Evolutionary conservation across 2,113 vertebrate genomes (phyloP), one percentile per base, ranked within the genome.

Genomic region (Ailuropoda melanoleuca): DNA sequence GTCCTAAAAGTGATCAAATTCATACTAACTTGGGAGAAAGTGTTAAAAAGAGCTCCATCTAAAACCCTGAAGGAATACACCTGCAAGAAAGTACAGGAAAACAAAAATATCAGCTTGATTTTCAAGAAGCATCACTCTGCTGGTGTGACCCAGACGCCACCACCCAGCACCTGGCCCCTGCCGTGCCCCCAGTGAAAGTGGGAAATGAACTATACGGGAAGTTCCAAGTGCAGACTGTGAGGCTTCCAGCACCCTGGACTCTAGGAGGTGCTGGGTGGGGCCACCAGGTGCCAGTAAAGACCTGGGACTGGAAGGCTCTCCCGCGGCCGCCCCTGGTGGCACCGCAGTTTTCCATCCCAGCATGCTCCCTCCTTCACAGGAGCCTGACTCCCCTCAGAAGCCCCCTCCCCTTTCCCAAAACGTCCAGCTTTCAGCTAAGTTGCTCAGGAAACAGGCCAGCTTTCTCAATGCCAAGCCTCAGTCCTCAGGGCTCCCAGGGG

Each of bases 401-500:
- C 72, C n/a, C 12, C 97, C 15, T 60, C 82, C 82, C 8, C 8
- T 0, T n/a, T 86, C 31, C 11, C 23, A 6, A 64, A 37, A 70
- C 19, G 64, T 8, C 11, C 0, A 48, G 77, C 91, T 66, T 6
- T 10, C 1, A 1, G 43, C 12, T 3, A 15, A 37, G 53, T 78
- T 0, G 66, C 46, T 8, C n/a, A 3, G 46, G 14, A 58, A 4
- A 56, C 0, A 17, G 87, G 66, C 95, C 80, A 15, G 21, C 85
- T 39, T 85, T 23, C 94, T 34, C n/a, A 70, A 11, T 11, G n/a
- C 68, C n/a, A 70, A 39, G 19, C 68, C n/a, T 70, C 1, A 19
- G 77, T 17, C 21, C 34, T 37, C 62, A 0, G 4, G 9, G 75
- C 72, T 53, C 60, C 58, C 97, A 96, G 96, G 97, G 96, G 95